Conservation (phyloP, 2,888 invertebrate genomes). For the Morpho achilles region DNA sequence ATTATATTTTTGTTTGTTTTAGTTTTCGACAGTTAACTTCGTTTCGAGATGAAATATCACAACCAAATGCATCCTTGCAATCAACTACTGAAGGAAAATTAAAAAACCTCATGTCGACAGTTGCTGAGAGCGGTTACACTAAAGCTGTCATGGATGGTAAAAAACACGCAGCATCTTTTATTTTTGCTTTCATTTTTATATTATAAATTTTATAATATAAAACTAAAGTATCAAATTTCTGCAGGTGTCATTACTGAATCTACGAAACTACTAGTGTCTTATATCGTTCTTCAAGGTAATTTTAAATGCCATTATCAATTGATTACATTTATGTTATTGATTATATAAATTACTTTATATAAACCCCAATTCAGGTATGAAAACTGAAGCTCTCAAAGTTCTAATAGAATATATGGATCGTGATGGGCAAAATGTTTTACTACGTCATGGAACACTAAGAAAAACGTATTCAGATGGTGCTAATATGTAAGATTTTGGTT, state of each 20-base stretch:
- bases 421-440: conserved; percentile 42
- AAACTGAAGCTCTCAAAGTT: conserved; percentile 49
- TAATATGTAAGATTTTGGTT: conserved; percentile 37
- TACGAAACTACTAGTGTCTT: conserved; percentile 47
- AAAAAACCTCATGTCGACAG: conserved; percentile 43
- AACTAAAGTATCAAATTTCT: conserved; percentile 24
- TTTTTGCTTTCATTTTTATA: neutral
- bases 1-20: conserved; percentile 7
- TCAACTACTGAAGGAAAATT: conserved; percentile 38
- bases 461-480: conserved; percentile 54
- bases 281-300: conserved; percentile 53
- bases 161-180: neutral
- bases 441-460: conserved; percentile 57
- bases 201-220: neutral
- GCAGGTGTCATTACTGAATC: conserved; percentile 50
- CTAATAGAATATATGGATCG: conserved; percentile 46
- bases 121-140: conserved; percentile 37
- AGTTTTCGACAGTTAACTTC: conserved; percentile 54
- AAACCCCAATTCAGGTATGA: conserved; percentile 40
- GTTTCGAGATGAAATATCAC: conserved; percentile 45
- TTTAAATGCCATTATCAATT: neutral
- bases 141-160: conserved; percentile 39
- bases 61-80: conserved; percentile 39
- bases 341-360: neutral
- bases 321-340: neutral